Conservation (phyloP, 1,140 invertebrate species). For the Saccostrea echinata region DNA sequence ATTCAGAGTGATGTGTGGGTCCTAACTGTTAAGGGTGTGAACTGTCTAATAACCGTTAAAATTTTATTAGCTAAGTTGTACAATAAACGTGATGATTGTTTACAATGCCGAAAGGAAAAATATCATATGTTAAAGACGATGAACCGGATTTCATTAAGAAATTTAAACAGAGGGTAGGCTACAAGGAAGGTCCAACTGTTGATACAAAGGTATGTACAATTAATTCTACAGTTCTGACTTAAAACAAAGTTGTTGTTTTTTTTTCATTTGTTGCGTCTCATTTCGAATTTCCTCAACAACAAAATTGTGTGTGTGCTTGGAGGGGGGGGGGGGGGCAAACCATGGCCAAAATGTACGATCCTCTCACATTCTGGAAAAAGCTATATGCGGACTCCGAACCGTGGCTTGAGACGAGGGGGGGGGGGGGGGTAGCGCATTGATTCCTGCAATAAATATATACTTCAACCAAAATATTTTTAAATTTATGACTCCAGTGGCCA, state of each 20-base stretch:
- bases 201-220: conserved; percentile 69
- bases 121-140: conserved; percentile 72
- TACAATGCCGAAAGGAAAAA: conserved; percentile 49
- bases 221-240: not conserved
- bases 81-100: conserved; percentile 41
- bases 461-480: too few relatives aligned
- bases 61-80: too few relatives aligned
- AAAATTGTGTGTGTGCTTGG: not conserved
- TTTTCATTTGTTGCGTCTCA: not conserved
- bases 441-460: too few relatives aligned
- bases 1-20: too few relatives aligned
- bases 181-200: conserved; percentile 75
- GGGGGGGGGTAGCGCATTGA: too few relatives aligned
- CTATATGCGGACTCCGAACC: too few relatives aligned
- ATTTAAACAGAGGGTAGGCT: conserved; percentile 76
- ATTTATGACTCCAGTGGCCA: too few relatives aligned
- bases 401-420: too few relatives aligned
- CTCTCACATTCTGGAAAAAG: too few relatives aligned
- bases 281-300: not conserved
- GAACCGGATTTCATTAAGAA: conserved; percentile 75
- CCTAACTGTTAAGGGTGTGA: too few relatives aligned
- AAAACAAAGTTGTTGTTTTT: not conserved
- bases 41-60: not conserved
- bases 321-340: too few relatives aligned
- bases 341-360: too few relatives aligned